These are phyloP conservation scores for Thamnaconus septentrionalis DNA, from an alignment of 2,113 vertebrate genomes.

Conservation along the genomic window DNA sequence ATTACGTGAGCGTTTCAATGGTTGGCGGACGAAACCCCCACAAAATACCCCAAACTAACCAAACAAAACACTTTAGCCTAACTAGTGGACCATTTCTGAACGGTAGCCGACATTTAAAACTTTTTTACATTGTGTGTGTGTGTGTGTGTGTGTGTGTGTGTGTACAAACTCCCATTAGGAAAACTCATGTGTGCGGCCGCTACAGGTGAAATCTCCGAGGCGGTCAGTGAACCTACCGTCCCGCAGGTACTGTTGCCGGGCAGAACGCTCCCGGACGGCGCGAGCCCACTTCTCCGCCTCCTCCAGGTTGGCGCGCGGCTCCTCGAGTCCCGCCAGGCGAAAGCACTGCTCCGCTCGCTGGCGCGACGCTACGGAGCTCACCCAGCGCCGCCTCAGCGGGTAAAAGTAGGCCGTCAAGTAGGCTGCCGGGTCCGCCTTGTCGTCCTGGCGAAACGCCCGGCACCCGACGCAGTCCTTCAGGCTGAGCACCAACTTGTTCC, in stretches of 20 bases:
- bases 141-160: no score
- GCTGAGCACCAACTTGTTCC: conserved; percentile 57
- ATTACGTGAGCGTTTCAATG: no score
- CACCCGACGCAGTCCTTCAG: conserved; percentile 74
- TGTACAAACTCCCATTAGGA: no score
- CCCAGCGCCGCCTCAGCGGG: conserved; percentile 65
- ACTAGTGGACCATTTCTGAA: no score
- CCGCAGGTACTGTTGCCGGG: conserved; percentile 36
- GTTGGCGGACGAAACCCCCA: no score
- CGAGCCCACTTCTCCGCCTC: conserved; percentile 76
- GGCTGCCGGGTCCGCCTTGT: conserved; percentile 58
- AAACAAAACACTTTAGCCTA: no score
- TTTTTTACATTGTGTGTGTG: no score
- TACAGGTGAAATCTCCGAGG: no score
- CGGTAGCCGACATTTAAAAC: no score
- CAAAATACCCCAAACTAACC: no score
- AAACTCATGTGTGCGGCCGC: no score
- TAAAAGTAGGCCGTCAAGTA: conserved; percentile 70
- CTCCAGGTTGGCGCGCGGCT: conserved; percentile 66
- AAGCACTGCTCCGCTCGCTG: conserved; percentile 71
- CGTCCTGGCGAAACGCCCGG: conserved; percentile 55
- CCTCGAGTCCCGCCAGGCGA: conserved; percentile 54
- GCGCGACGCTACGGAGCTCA: conserved; percentile 55
- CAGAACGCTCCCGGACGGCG: conserved; percentile 58
- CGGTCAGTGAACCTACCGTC: conserved; percentile 59